Conservation (phyloP, 2,113 vertebrate genomes). For the Nothocercus julius region DNA sequence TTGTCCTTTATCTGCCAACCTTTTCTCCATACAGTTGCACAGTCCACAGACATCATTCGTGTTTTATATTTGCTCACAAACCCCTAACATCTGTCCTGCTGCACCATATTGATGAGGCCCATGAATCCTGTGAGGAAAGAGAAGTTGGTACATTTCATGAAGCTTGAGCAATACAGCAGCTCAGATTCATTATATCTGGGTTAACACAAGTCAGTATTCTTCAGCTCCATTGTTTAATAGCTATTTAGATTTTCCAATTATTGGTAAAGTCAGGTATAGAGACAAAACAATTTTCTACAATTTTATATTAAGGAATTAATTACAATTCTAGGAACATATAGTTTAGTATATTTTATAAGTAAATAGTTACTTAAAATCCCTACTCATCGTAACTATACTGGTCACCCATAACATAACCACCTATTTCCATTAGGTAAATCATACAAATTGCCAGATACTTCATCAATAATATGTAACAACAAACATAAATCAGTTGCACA, state of each 20-base stretch:
- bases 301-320: not conserved
- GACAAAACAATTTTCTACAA: not conserved
- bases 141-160: not conserved
- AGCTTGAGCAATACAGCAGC: not conserved
- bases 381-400: not conserved
- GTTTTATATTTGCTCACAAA: not conserved
- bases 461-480: not conserved
- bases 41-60: not conserved
- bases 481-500: not conserved
- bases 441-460: not conserved
- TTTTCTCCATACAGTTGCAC: not conserved
- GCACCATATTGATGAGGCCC: not conserved
- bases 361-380: not conserved
- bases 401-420: not conserved
- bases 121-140: not conserved
- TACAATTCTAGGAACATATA: not conserved
- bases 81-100: not conserved
- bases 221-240: not conserved
- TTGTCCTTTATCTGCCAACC: not conserved
- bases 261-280: not conserved
- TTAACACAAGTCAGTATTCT: not conserved
- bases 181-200: not conserved
- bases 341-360: not conserved
- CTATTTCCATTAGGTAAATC: not conserved
- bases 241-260: not conserved